A percentile compares a stretch with the other conserved stretches of the same genome.
Conservation (phyloP, 2,888 invertebrate species). For the Opisthograptis luteolata region DNA sequence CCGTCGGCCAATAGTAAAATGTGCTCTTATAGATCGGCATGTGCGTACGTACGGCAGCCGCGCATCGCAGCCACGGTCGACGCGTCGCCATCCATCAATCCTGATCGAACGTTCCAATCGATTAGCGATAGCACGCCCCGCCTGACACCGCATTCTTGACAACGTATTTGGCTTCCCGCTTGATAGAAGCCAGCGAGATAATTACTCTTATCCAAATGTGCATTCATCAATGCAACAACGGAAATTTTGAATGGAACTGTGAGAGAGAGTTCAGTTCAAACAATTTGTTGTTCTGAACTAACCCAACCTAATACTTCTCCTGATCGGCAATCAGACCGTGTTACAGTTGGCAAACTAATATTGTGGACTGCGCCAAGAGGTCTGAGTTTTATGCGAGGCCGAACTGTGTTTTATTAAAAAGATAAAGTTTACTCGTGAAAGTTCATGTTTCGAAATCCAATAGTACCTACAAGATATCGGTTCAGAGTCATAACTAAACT, state of each 20-base stretch:
- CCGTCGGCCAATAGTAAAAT: constrained; percentile 71
- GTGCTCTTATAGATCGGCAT: constrained; percentile 56
- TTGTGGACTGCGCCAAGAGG: constrained; percentile 34
- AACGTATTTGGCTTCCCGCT: constrained; percentile 52
- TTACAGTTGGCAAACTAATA: constrained; percentile 36
- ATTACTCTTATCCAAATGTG: constrained; percentile 18
- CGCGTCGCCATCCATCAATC: constrained; percentile 76
- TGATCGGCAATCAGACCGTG: constrained; percentile 18
- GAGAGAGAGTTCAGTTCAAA: constrained; percentile 5
- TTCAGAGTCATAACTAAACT: not conserved
- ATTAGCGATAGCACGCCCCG: constrained; percentile 64
- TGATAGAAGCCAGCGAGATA: constrained; percentile 36
- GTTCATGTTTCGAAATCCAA: constrained; percentile 28
- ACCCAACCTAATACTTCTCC: constrained; percentile 3
- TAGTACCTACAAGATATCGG: not conserved
- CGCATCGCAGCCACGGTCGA: constrained; percentile 52
- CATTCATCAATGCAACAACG: not conserved
- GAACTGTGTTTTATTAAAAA: constrained; percentile 18
- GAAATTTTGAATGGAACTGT: not conserved
- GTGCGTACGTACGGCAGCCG: constrained; percentile 69
- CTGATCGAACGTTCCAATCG: constrained; percentile 74
- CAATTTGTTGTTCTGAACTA: constrained; percentile 5
- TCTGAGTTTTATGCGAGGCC: constrained; percentile 34
- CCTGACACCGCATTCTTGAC: constrained; percentile 58
- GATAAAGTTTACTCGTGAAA: constrained; percentile 22